Evolutionary conservation across 2,888 invertebrate species (phyloP).

Genomic region (Pachydiplax longipennis): DNA sequence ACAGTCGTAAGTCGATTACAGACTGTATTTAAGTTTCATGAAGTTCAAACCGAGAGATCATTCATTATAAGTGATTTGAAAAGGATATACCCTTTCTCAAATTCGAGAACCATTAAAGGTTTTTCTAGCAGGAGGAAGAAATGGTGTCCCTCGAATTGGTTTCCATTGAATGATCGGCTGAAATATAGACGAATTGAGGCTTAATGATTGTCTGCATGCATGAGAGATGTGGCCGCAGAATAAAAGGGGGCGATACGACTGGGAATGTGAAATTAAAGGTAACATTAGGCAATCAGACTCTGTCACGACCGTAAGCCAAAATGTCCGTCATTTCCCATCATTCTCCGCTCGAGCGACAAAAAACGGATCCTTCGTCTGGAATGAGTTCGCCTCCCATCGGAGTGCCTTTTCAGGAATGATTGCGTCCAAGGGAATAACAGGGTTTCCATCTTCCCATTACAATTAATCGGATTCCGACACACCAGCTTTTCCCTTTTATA

Average conservation of each 20-base stretch:
- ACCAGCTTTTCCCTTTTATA: not conserved
- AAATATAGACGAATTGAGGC: too few relatives aligned
- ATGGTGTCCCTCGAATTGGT: too few relatives aligned
- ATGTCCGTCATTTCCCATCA: conserved; percentile 43
- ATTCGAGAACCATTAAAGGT: too few relatives aligned
- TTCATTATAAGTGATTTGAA: too few relatives aligned
- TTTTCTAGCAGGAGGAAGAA: too few relatives aligned
- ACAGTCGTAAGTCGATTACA: too few relatives aligned
- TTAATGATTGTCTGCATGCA: too few relatives aligned
- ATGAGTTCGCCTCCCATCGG: not conserved
- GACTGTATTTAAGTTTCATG: too few relatives aligned
- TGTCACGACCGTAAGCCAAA: conserved; percentile 35
- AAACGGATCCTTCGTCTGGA: not conserved
- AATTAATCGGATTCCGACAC: not conserved
- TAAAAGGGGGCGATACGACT: not conserved
- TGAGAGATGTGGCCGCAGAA: too few relatives aligned
- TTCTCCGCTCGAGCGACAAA: not conserved
- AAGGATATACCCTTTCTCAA: too few relatives aligned
- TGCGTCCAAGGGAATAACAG: conserved; percentile 9
- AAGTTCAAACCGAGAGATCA: too few relatives aligned
- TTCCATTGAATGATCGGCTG: too few relatives aligned
- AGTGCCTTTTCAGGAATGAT: not conserved
- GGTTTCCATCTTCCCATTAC: not conserved
- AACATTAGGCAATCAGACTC: conserved; percentile 41
- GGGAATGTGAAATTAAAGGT: conserved; percentile 41